A percentile compares a stretch with the other conserved stretches of the same genome.
These are phyloP conservation scores for Takifugu flavidus DNA, from an alignment of 2,113 vertebrate species.

Conservation along the genomic window DNA sequence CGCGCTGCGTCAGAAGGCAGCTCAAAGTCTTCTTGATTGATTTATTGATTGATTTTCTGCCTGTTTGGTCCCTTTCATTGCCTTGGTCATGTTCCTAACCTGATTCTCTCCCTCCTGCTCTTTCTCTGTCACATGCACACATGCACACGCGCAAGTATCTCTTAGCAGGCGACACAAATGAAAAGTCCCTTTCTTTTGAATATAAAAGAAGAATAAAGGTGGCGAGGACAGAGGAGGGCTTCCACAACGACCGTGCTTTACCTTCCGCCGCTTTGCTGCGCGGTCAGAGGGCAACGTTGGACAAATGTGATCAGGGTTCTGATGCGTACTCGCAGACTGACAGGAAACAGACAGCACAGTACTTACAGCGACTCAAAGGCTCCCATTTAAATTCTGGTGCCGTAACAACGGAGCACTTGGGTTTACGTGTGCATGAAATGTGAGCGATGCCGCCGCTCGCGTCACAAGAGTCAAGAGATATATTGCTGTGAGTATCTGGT, in stretches of 20 bases:
- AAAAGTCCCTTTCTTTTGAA: constrained; percentile 31
- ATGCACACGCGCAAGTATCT: constrained; percentile 12
- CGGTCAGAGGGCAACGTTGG: constrained; percentile 13
- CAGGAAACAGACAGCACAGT: constrained; percentile 13
- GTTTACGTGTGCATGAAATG: constrained; percentile 2
- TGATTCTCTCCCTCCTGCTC: constrained; percentile 12
- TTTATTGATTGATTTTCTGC: constrained; percentile 50
- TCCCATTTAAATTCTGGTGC: constrained; percentile 7
- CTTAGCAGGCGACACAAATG: constrained; percentile 31
- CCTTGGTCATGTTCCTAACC: constrained; percentile 37
- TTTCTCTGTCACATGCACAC: constrained; percentile 8
- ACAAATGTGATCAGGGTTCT: constrained; percentile 6
- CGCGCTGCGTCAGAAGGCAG: constrained; percentile 37
- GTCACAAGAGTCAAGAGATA: constrained; percentile 15
- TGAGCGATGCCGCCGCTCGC: constrained; percentile 1
- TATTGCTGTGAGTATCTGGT: constrained; percentile 50
- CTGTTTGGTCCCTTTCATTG: constrained; percentile 62
- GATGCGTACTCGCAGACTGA: constrained; percentile 17
- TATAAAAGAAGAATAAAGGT: constrained; percentile 12
- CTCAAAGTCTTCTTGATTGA: constrained; percentile 39
- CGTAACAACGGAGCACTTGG: constrained; percentile 16
- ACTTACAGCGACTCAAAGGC: constrained; percentile 1
- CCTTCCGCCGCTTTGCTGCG: constrained; percentile 16
- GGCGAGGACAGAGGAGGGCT: constrained; percentile 1
- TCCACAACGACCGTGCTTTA: constrained; percentile 25